Evolutionary conservation across 2,113 vertebrate species (phyloP), one percentile per base, ranked within the genome.

Genomic region (Gymnorhina tibicen): DNA sequence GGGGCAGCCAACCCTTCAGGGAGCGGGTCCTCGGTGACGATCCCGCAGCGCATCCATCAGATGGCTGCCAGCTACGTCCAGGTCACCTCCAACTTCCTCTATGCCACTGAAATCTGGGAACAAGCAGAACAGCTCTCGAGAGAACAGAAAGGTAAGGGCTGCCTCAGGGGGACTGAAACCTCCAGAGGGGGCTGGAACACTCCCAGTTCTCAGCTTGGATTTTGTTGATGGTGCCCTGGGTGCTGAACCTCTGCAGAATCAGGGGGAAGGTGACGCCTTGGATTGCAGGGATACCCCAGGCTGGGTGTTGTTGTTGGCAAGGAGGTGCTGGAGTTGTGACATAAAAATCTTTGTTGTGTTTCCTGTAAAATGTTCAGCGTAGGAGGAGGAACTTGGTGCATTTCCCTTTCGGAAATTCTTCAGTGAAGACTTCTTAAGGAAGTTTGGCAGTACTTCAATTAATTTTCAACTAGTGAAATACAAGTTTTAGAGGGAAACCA

Each of bases 1-100:
- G 98, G 98, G 83, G 98, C 98, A 97, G 98, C 98, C 96, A 99
- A 98, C 96, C 96, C 98, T 97, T 98, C 99, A 97, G 99, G 98
- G 91, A 97, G 98, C 81, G 98, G 98, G 75, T 99, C 99, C 63
- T 99, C 99, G 3, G 99, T 99, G 95, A 99, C 99, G 91, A 99
- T 99, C 98, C 99, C 99, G 82, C 99, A 99, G 97, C 98, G 98
- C 89, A 99, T 99, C 97, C 99, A 99, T 97, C 99, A 99, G 98
- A 99, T 99, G 99, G 99, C 99, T 68, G 99, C 99, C 98, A 99
- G 99, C 98, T 99, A 99, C 14, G 99, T 99, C 93, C 99, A 99
- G 95, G 99, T 99, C 95, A 99, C 99, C 22, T 99, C 99, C 96
- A 99, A 99, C 98, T 99, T 99, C 98, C 98, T 99, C 91, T 99